Percentiles rank a stretch among this genome's conserved stretches.
Conservation (phyloP, 2,113 vertebrate species). For the Probosciger aterrimus region DNA sequence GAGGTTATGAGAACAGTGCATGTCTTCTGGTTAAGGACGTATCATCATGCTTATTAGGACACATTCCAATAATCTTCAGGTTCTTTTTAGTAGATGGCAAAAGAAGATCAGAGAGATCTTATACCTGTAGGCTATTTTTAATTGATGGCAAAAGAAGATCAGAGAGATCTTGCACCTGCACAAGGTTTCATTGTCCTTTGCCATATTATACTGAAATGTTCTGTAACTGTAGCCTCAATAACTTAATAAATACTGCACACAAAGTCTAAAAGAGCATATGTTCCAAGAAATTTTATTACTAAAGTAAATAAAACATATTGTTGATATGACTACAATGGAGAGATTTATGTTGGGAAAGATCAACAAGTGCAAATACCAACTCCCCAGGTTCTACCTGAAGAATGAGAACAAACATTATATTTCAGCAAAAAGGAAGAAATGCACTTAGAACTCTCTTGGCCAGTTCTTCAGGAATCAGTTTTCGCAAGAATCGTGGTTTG, state of each 20-base stretch:
- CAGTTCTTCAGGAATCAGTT: slow-evolving; percentile 49
- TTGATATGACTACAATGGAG: slow-evolving; percentile 28
- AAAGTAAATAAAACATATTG: slow-evolving; percentile 35
- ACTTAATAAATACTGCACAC: background rate
- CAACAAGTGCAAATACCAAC: slow-evolving; percentile 60
- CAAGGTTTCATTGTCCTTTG: background rate
- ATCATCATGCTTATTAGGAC: background rate
- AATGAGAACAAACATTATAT: slow-evolving; percentile 31
- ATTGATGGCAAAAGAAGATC: slow-evolving; percentile 20
- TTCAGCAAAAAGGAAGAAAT: slow-evolving; percentile 43
- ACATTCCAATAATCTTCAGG: background rate
- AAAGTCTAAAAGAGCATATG: background rate
- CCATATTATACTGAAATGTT: background rate
- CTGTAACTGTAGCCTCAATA: background rate
- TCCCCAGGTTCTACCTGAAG: background rate
- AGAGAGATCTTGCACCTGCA: slow-evolving; percentile 21
- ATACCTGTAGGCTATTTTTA: background rate
- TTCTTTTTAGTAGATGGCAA: background rate
- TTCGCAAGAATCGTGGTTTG: slow-evolving; percentile 52
- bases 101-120: slow-evolving; percentile 9
- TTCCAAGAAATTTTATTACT: slow-evolving; percentile 6
- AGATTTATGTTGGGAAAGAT: slow-evolving; percentile 66
- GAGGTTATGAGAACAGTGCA: background rate
- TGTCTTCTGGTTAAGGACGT: background rate
- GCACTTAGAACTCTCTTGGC: slow-evolving; percentile 38